phyloP scores from a whole-genome alignment of 2,113 vertebrate genomes.

The Halcyon malimbica region DNA sequence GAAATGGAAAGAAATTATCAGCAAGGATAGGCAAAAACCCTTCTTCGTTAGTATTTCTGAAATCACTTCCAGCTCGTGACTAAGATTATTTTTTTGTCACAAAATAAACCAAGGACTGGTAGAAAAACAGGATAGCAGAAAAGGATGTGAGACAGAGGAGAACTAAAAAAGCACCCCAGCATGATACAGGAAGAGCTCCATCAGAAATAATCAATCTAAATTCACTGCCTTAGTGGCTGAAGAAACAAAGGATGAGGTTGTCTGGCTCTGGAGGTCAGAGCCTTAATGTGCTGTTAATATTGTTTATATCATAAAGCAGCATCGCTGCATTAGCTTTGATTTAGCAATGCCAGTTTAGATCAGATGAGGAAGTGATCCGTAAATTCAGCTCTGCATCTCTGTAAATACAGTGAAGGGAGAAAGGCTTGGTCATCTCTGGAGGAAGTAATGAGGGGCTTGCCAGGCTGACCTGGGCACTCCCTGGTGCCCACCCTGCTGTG shows the following conservation, averaged over 20 bases:
- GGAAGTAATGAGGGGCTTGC: fast-evolving
- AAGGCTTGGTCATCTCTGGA: background rate
- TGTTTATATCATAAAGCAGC: background rate
- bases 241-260: slow-evolving; percentile 36
- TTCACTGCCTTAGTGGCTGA: background rate
- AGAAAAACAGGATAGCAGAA: slow-evolving; percentile 5
- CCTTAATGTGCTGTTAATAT: slow-evolving; percentile 46
- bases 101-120: slow-evolving; percentile 7
- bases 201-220: slow-evolving; percentile 26
- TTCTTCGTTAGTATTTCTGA: background rate
- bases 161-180: background rate
- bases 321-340: background rate
- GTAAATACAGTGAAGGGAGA: background rate
- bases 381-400: background rate
- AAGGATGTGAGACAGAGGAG: background rate
- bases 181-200: slow-evolving; percentile 35
- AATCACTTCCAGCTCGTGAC: background rate
- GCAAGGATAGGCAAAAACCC: background rate
- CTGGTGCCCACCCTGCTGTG: background rate
- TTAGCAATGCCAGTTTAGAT: background rate
- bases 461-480: background rate
- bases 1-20: background rate
- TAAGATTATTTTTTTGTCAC: slow-evolving; percentile 2
- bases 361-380: background rate
- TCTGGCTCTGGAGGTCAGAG: background rate